Percentiles rank a stretch among this genome's conserved stretches.
phyloP scores from a whole-genome alignment of 1,140 invertebrate genomes.

The Camponotus floridanus region DNA sequence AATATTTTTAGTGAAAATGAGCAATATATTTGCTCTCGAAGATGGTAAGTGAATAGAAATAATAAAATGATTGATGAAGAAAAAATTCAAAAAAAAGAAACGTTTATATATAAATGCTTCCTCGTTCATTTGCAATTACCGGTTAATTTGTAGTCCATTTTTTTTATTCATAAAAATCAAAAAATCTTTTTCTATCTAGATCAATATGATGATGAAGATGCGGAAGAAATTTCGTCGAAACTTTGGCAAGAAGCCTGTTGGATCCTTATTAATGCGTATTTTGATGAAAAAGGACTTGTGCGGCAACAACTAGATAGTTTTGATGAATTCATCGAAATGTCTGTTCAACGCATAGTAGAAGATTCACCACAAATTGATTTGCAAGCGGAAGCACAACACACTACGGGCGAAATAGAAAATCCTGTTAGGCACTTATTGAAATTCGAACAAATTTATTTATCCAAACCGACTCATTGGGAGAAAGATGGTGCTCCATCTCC shows the following conservation, averaged over 20 bases:
- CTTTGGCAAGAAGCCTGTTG: conserved; percentile 99
- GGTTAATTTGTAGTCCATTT: background rate
- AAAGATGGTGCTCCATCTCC: conserved; percentile 99
- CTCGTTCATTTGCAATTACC: background rate
- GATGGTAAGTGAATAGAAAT: conserved; percentile 49
- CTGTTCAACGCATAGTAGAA: conserved; percentile 99
- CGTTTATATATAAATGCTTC: background rate
- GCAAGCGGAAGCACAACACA: conserved; percentile 98
- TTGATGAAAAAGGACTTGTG: conserved; percentile 99
- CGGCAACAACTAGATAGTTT: conserved; percentile 99
- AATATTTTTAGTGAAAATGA: background rate
- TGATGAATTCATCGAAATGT: conserved; percentile 99
- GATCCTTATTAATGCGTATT: conserved; percentile 99
- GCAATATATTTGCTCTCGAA: conserved; percentile 61
- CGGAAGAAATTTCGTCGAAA: conserved; percentile 97
- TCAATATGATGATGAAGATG: conserved; percentile 92
- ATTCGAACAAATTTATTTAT: conserved; percentile 99
- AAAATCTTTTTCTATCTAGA: conserved; percentile 81
- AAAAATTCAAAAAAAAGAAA: background rate
- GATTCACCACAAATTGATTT: conserved; percentile 99
- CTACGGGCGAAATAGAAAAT: conserved; percentile 95
- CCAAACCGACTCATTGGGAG: conserved; percentile 99
- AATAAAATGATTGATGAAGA: background rate
- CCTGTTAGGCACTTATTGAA: conserved; percentile 96
- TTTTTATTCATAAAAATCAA: background rate